Evolutionary conservation across 2,113 vertebrate species (phyloP), one percentile per base, ranked within the genome.

Genomic region (Pseudorasbora parva): DNA sequence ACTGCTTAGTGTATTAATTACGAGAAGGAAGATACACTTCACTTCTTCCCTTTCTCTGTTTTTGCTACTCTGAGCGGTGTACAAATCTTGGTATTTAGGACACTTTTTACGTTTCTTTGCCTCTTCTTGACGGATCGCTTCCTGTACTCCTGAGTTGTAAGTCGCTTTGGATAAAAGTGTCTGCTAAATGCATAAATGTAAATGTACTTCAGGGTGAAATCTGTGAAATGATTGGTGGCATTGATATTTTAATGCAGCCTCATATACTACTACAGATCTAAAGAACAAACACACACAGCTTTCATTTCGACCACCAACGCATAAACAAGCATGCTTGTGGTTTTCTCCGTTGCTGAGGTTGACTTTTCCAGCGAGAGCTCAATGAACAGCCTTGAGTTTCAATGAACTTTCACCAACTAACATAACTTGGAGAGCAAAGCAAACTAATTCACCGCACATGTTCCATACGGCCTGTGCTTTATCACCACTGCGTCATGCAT

Each of bases 231-330:
- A 72, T 72, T 68, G 64, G 30, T 17, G 37, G 8, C 64, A 37
- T 21, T 68, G 30, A 37, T 30, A 37, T 68, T 43, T 72, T n/a
- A n/a, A n/a, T n/a, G n/a, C n/a, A n/a, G n/a, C n/a, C n/a, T n/a
- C n/a, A n/a, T n/a, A n/a, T n/a, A n/a, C 19, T 43, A 43, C 19
- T 41, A 0, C 71, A 73, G 71, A 25, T 15, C 45, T 81, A 43
- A 14, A 82, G 78, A 25, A 66, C 78, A 87, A 45, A 80, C 86
- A 87, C 64, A 78, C 57, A 25, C 57, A 64, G 60, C 82, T 76
- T 84, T 81, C 77, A 75, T 77, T 56, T 15, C 60, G 51, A 69
- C 30, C 23, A 74, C 71, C 60, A 76, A 37, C 21, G 10, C 64
- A 68, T 41, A 77, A 47, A 43, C 71, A 79, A 78, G 60, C 74